These are phyloP conservation scores for Catonia carolina DNA, from an alignment of 2,888 invertebrate genomes.

Conservation along the genomic window DNA sequence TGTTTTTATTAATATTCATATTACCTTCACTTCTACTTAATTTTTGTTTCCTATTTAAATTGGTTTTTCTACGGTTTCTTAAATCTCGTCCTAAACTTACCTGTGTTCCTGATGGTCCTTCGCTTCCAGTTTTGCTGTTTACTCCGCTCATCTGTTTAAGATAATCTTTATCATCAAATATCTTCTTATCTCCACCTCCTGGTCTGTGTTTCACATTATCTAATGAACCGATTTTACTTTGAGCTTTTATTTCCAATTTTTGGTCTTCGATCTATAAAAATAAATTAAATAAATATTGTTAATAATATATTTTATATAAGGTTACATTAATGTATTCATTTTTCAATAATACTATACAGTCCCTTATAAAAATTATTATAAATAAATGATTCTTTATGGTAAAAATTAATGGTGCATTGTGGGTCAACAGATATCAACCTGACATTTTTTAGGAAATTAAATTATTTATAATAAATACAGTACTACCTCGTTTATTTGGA, in stretches of 20 bases:
- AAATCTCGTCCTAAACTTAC: constrained; percentile 27
- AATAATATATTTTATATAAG: background rate
- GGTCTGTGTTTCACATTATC: constrained; percentile 88
- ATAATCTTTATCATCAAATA: constrained; percentile 88
- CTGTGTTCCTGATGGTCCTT: constrained; percentile 38
- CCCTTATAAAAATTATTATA: too few relatives aligned
- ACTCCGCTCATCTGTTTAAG: constrained; percentile 58
- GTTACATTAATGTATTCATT: background rate
- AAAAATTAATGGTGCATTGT: too few relatives aligned
- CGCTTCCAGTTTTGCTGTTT: constrained; percentile 31
- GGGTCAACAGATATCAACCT: too few relatives aligned
- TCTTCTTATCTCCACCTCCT: constrained; percentile 89
- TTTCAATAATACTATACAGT: background rate
- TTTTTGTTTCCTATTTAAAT: too few relatives aligned
- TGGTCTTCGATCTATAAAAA: constrained; percentile 73
- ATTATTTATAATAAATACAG: too few relatives aligned
- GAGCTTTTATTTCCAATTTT: constrained; percentile 86
- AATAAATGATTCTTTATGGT: too few relatives aligned
- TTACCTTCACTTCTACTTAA: background rate
- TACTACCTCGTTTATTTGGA: too few relatives aligned
- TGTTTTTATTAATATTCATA: too few relatives aligned
- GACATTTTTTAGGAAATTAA: too few relatives aligned
- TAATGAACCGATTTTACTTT: constrained; percentile 86
- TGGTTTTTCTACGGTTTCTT: too few relatives aligned
- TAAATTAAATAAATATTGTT: constrained; percentile 29